These are phyloP conservation scores for Sphaerophoria rueppellii DNA, from an alignment of 2,888 invertebrate species.

Conservation along the genomic window DNA sequence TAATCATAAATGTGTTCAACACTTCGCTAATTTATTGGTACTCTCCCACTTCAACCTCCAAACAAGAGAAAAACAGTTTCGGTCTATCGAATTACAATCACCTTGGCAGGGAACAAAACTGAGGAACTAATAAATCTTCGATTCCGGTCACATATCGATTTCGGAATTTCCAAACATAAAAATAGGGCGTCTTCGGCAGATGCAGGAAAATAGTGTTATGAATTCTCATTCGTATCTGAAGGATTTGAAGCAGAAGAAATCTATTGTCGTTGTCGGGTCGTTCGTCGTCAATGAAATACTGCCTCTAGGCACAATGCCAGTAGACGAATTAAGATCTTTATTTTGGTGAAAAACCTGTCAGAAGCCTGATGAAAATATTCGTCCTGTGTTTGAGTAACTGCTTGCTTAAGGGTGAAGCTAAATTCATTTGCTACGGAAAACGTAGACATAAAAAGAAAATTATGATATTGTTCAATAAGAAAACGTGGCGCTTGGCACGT, in stretches of 20 bases:
- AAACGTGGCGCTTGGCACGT: slow-evolving; percentile 56
- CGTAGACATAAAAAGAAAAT: not conserved
- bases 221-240: slow-evolving; percentile 16
- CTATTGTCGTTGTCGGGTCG: slow-evolving; percentile 18
- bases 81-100: slow-evolving; percentile 1
- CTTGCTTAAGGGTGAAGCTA: slow-evolving; percentile 6
- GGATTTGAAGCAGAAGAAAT: slow-evolving; percentile 4
- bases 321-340: slow-evolving; percentile 6
- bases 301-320: slow-evolving; percentile 37
- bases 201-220: not conserved
- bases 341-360: slow-evolving; percentile 19
- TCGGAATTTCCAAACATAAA: not conserved
- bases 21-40: not conserved
- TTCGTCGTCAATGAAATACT: slow-evolving; percentile 5
- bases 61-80: not conserved
- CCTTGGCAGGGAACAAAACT: slow-evolving; percentile 18
- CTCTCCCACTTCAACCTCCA: not conserved
- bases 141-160: slow-evolving; percentile 56
- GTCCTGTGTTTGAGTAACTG: slow-evolving; percentile 5
- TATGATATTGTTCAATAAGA: slow-evolving; percentile 7
- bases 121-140: slow-evolving; percentile 47
- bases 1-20: slow-evolving; percentile 17
- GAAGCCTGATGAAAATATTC: not conserved
- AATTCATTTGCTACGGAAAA: slow-evolving; percentile 1
- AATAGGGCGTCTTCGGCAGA: not conserved